These are phyloP conservation scores for Volucella bombylans DNA, from an alignment of 2,888 invertebrate genomes.

Conservation along the genomic window DNA sequence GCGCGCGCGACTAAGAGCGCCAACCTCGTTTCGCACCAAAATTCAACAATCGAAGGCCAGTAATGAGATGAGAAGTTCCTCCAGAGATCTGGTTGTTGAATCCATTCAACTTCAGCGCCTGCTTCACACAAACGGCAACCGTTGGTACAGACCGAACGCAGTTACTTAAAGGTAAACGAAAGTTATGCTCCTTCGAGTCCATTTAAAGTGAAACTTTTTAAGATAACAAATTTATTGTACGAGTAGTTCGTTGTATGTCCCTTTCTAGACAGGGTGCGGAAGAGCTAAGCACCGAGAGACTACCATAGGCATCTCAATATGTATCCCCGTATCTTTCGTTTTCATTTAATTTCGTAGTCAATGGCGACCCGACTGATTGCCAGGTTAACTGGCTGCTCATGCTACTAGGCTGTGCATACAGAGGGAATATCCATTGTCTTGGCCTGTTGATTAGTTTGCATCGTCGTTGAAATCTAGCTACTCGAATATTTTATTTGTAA, in stretches of 20 bases:
- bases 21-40: constrained; percentile 53
- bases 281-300: constrained; percentile 25
- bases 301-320: constrained; percentile 34
- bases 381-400: constrained; percentile 9
- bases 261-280: constrained; percentile 14
- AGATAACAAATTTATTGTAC: constrained; percentile 72
- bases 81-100: constrained; percentile 19
- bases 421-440: constrained; percentile 7
- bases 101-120: not conserved
- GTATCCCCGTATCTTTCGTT: constrained; percentile 46
- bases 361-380: constrained; percentile 60
- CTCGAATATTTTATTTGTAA: not conserved
- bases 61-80: constrained; percentile 53
- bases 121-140: constrained; percentile 39
- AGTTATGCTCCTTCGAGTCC: constrained; percentile 71
- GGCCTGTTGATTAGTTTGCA: constrained; percentile 37
- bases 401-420: not conserved
- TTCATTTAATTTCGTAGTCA: constrained; percentile 70
- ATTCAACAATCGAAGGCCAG: constrained; percentile 57
- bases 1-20: constrained; percentile 19
- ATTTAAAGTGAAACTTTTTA: constrained; percentile 73
- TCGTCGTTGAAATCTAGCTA: constrained; percentile 10
- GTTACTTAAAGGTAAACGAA: constrained; percentile 64
- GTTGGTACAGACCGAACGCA: constrained; percentile 21
- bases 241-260: not conserved